phyloP scores from a whole-genome alignment of 2,888 invertebrate genomes.

The Marronus borbonicus region DNA sequence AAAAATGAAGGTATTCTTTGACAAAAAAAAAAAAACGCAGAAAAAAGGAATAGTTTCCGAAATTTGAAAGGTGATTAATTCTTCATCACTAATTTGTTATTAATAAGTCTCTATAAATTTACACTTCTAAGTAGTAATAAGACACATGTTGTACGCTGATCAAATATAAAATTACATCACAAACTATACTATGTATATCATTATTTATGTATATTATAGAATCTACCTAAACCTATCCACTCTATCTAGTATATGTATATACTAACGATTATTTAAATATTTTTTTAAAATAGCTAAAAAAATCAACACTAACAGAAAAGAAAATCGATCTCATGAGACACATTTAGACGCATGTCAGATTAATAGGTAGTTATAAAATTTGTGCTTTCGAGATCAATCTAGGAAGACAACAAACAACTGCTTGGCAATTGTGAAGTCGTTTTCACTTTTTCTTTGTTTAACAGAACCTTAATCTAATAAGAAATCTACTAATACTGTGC shows the following conservation, averaged over 20 bases:
- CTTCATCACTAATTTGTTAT: slow-evolving; percentile 11
- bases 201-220: slow-evolving; percentile 28
- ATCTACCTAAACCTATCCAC: slow-evolving; percentile 38
- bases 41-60: not conserved
- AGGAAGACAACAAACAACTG: slow-evolving; percentile 66
- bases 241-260: slow-evolving; percentile 8
- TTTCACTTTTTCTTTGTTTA: slow-evolving; percentile 38
- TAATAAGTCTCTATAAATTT: slow-evolving; percentile 54
- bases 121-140: slow-evolving; percentile 67
- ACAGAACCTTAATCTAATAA: slow-evolving; percentile 12
- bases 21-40: slow-evolving; percentile 10
- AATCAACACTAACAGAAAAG: slow-evolving; percentile 28
- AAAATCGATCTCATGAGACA: slow-evolving; percentile 51
- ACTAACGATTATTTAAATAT: slow-evolving; percentile 36
- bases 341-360: slow-evolving; percentile 37
- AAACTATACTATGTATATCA: slow-evolving; percentile 53
- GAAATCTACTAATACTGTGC: slow-evolving; percentile 50
- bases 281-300: slow-evolving; percentile 45
- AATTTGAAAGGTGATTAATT: slow-evolving; percentile 34
- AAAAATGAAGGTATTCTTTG: slow-evolving; percentile 50
- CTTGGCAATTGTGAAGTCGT: slow-evolving; percentile 49
- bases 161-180: slow-evolving; percentile 58
- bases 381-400: slow-evolving; percentile 69
- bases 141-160: slow-evolving; percentile 66
- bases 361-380: slow-evolving; percentile 54